These are phyloP conservation scores for Mirza zaza DNA, from an alignment of 2,113 vertebrate species.

Conservation along the genomic window DNA sequence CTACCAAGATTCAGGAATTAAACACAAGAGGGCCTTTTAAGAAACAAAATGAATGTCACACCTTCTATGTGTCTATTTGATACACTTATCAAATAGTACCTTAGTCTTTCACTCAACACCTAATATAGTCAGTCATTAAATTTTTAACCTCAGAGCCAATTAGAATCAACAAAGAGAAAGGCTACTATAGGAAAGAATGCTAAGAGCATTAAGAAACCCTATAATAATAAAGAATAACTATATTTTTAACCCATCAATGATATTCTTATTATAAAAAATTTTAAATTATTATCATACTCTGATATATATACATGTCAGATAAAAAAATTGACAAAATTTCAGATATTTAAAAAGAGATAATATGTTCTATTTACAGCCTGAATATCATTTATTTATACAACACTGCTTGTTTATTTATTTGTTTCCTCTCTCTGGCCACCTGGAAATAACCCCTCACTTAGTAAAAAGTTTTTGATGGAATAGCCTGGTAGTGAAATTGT, in stretches of 20 bases:
- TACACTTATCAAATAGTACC: neutral
- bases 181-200: neutral
- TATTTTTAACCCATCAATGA: neutral
- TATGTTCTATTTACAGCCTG: neutral
- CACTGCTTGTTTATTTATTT: neutral
- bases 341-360: neutral
- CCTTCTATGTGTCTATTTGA: neutral
- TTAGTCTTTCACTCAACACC: neutral
- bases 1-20: neutral
- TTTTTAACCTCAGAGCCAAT: neutral
- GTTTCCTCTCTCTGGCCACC: no score
- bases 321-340: neutral
- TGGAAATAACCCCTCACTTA: neutral
- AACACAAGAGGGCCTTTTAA: neutral
- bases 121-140: neutral
- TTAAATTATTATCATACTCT: neutral
- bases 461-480: neutral
- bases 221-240: neutral
- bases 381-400: neutral
- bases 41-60: neutral
- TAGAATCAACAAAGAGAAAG: neutral
- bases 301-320: neutral
- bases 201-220: neutral
- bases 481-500: neutral
- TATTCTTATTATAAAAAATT: neutral